Evolutionary conservation across 2,888 invertebrate species (phyloP), one percentile per base, ranked within the genome.

Genomic region (Opisthograptis luteolata): DNA sequence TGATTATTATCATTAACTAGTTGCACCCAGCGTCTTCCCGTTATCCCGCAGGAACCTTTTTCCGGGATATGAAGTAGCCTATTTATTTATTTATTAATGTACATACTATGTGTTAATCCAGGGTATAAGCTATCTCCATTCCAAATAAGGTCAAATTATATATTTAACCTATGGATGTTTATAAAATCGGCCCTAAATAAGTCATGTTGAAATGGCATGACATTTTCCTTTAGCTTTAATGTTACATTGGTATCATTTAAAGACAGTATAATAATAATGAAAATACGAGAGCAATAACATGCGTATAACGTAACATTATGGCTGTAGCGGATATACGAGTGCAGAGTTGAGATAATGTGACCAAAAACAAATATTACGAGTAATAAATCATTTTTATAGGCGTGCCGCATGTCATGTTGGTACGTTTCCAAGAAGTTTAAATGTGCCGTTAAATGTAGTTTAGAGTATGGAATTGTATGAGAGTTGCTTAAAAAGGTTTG

Each of bases 301-400:
- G 25, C 25, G 37, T 27, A 27, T 42, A 37, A 49, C 9, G 25
- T 31, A 30, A 35, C 17, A 45, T 41, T 32, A 45, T 27, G 32
- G 8, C 31, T 36, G 34, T 40, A 36, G 44, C 43, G 30, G 35
- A 39, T 37, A 40, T 44, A 51, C 45, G 43, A 53, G 48, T 54
- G 51, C 47, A 47, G 44, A 39, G 49, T 51, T 47, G 53, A 55
- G 58, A 59, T 60, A 58, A 60, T 63, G 47, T 40, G 46, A 57
- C 55, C 53, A 56, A 64, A 64, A 66, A 64, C 57, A 64, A 65
- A 70, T 68, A 74, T 70, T 63, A 62, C 62, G 55, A 40, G 60
- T 51, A 51, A 66, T 68, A 64, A 61, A 68, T 72, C 65, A 68
- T 61, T 68, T 73, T 70, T 72, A 70, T 68, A 57, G 62, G 49